These are phyloP conservation scores for Petroica traversi DNA, from an alignment of 2,113 vertebrate species.

Conservation along the genomic window DNA sequence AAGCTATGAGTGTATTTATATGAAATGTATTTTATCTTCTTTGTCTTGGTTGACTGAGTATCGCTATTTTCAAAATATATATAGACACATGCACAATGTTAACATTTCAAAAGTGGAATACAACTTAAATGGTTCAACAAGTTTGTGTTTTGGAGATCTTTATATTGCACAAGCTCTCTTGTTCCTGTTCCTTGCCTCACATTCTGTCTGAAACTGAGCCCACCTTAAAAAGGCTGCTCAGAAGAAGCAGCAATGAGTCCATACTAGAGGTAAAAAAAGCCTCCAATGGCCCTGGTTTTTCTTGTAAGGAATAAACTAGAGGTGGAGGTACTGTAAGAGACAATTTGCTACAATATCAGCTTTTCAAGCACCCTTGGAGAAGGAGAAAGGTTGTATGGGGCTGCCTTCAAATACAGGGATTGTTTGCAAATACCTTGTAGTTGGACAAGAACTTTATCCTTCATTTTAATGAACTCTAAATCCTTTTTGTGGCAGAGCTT, in stretches of 20 bases:
- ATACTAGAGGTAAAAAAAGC: rapidly evolving
- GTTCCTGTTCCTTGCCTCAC: not conserved
- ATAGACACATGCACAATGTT: not conserved
- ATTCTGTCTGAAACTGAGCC: not conserved
- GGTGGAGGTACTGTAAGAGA: not conserved
- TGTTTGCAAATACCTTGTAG: not conserved
- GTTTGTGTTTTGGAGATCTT: not conserved
- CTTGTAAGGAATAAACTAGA: not conserved
- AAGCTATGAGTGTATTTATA: slow-evolving; percentile 39
- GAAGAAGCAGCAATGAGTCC: rapidly evolving
- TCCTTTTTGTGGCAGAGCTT: not conserved
- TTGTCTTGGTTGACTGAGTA: not conserved
- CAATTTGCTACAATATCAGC: not conserved
- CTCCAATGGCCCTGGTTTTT: rapidly evolving
- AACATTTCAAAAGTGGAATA: slow-evolving; percentile 40
- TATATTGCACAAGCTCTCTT: not conserved
- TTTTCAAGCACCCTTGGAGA: not conserved
- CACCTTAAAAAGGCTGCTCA: not conserved
- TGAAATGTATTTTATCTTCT: slow-evolving; percentile 34
- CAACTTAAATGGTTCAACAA: slow-evolving; percentile 4
- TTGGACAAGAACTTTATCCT: not conserved
- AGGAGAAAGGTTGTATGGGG: not conserved
- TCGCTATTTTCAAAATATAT: not conserved
- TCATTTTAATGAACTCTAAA: not conserved
- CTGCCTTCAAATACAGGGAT: not conserved